A percentile compares a stretch with the other conserved stretches of the same genome.
Evolutionary conservation across 2,113 vertebrate genomes (phyloP).

Genomic region (Cynocephalus volans): DNA sequence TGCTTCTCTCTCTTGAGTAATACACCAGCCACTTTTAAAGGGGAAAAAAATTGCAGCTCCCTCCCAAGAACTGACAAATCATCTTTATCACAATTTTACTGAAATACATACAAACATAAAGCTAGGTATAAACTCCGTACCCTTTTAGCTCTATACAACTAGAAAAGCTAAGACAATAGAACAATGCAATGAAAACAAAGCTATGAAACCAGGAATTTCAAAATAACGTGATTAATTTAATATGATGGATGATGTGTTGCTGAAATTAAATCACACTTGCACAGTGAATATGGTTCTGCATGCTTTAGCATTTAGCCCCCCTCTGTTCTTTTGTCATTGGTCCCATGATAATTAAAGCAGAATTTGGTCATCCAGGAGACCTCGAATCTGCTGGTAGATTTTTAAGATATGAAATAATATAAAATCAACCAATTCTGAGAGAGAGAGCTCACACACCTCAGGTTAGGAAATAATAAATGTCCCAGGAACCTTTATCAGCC

Average conservation of each 20-base stretch:
- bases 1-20: conserved; percentile 61
- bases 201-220: conserved; percentile 54
- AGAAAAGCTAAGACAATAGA: conserved; percentile 24
- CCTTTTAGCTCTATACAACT: not conserved
- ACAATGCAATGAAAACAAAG: not conserved
- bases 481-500: not conserved
- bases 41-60: not conserved
- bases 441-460: not conserved
- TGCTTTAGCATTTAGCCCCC: not conserved
- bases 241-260: conserved; percentile 71
- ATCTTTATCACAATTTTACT: conserved; percentile 74
- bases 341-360: not conserved
- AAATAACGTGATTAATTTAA: conserved; percentile 65
- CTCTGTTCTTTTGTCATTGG: conserved; percentile 52
- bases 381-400: conserved; percentile 18
- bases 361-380: not conserved
- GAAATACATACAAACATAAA: not conserved
- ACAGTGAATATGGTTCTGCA: not conserved
- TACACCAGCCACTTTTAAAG: not conserved
- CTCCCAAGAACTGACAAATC: conserved; percentile 25
- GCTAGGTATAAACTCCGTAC: not conserved
- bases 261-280: conserved; percentile 67
- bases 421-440: conserved; percentile 16
- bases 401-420: not conserved
- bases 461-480: not conserved